These are phyloP conservation scores for Phyllostomus hastatus DNA, from an alignment of 2,113 vertebrate species.

Conservation along the genomic window DNA sequence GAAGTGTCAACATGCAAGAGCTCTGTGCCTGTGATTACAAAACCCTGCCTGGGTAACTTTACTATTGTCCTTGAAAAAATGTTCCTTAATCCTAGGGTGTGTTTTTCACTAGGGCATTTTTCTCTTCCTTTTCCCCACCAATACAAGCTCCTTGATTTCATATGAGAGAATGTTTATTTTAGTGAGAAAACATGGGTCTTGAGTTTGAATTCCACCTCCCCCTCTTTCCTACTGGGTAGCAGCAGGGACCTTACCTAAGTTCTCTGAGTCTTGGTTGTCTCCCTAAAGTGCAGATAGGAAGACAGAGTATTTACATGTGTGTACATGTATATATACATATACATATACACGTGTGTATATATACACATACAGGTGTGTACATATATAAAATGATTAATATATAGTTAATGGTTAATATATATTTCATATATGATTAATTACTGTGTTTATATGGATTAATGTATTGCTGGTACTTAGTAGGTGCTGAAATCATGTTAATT, in stretches of 20 bases:
- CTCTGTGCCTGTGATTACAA: neutral
- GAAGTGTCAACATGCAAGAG: slow-evolving; percentile 45
- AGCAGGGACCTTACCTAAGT: neutral
- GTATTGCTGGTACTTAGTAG: neutral
- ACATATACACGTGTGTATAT: neutral
- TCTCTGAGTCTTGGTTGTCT: neutral
- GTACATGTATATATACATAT: neutral
- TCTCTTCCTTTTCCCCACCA: neutral
- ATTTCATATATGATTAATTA: neutral
- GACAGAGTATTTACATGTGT: neutral
- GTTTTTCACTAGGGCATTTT: neutral
- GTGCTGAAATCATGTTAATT: neutral
- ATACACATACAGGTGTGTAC: neutral
- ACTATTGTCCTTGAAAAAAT: neutral
- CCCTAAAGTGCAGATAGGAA: neutral
- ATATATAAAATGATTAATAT: neutral
- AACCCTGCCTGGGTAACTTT: neutral
- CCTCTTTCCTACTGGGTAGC: neutral
- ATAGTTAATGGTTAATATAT: neutral
- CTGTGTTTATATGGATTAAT: neutral
- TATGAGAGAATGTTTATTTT: neutral
- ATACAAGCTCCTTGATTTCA: neutral
- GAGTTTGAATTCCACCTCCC: neutral
- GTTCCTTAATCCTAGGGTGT: neutral
- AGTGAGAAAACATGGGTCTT: neutral